Percentiles rank a stretch among this genome's conserved stretches.
Conservation (phyloP, 2,888 invertebrate species). For the Leptura quadrifasciata region DNA sequence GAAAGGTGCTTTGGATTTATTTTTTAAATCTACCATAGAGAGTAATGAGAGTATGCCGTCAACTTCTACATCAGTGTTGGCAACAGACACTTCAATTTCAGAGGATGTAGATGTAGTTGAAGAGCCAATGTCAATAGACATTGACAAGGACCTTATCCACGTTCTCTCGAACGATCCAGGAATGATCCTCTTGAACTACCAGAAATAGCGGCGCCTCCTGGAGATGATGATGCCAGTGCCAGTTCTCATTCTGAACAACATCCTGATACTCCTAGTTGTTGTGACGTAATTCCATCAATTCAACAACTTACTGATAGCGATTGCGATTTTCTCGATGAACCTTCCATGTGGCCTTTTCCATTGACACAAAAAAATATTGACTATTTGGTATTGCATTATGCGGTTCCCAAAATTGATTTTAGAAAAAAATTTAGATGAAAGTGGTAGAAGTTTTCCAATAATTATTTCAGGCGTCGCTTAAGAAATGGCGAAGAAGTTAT, state of each 20-base stretch:
- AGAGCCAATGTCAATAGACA: conserved; percentile 4
- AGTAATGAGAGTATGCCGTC: conserved; percentile 7
- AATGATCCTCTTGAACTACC: neutral
- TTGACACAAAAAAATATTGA: conserved; percentile 25
- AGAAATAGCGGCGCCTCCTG: neutral
- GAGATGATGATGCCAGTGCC: conserved; percentile 2
- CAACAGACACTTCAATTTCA: neutral
- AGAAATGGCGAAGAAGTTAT: conserved; percentile 24
- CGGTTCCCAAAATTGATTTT: conserved; percentile 22
- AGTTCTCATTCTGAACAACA: conserved; percentile 8
- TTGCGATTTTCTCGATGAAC: conserved; percentile 23
- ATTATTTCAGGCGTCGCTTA: conserved; percentile 14
- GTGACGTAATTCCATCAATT: conserved; percentile 7
- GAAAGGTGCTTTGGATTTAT: conserved; percentile 5
- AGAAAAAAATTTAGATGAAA: conserved; percentile 15
- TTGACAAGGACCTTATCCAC: neutral
- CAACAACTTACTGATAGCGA: conserved; percentile 18
- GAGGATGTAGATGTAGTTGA: neutral
- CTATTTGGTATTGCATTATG: conserved; percentile 19
- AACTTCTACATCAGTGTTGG: neutral
- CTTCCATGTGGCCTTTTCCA: conserved; percentile 17
- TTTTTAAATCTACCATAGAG: conserved; percentile 1
- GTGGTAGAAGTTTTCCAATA: conserved; percentile 18
- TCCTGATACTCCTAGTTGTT: conserved; percentile 14
- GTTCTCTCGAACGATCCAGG: neutral